These are phyloP conservation scores for Tetropium fuscum DNA, from an alignment of 2,888 invertebrate genomes.

Conservation along the genomic window DNA sequence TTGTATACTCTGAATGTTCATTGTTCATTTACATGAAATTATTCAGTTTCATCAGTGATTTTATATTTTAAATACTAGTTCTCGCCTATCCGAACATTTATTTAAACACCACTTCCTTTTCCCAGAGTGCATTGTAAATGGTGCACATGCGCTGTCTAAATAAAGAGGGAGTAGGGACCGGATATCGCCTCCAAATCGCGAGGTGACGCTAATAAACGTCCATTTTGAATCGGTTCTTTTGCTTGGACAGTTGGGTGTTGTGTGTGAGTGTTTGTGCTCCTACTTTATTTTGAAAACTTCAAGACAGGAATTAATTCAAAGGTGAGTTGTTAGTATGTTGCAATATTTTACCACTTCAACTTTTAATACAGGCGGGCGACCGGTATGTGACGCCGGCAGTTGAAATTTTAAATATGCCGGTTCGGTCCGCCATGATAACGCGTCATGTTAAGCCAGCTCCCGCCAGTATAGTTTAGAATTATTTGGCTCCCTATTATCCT, in stretches of 20 bases:
- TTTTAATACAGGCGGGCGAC: too few species aligned
- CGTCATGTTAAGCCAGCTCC: too few species aligned
- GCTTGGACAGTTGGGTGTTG: background rate
- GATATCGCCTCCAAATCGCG: background rate
- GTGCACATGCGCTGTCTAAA: constrained; percentile 1
- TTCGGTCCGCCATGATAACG: too few species aligned
- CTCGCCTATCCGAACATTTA: too few species aligned
- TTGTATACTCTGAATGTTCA: too few species aligned
- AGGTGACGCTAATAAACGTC: background rate
- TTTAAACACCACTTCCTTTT: constrained; percentile 18
- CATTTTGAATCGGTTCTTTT: constrained; percentile 14
- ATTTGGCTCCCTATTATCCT: background rate
- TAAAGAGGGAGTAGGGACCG: background rate
- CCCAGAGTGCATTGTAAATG: constrained; percentile 2
- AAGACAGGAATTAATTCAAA: too few species aligned
- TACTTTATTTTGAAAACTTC: background rate
- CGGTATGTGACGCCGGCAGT: background rate
- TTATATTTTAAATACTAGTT: too few species aligned
- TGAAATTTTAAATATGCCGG: background rate
- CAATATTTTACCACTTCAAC: too few species aligned
- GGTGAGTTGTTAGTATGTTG: too few species aligned
- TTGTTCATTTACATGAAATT: too few species aligned
- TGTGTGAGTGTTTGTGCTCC: constrained; percentile 4
- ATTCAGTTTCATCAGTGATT: too few species aligned
- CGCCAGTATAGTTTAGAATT: too few species aligned